A percentile compares a stretch with the other conserved stretches of the same genome.
These are phyloP conservation scores for Hirtodrosophila trivittata DNA, from an alignment of 2,888 invertebrate species.

Conservation along the genomic window DNA sequence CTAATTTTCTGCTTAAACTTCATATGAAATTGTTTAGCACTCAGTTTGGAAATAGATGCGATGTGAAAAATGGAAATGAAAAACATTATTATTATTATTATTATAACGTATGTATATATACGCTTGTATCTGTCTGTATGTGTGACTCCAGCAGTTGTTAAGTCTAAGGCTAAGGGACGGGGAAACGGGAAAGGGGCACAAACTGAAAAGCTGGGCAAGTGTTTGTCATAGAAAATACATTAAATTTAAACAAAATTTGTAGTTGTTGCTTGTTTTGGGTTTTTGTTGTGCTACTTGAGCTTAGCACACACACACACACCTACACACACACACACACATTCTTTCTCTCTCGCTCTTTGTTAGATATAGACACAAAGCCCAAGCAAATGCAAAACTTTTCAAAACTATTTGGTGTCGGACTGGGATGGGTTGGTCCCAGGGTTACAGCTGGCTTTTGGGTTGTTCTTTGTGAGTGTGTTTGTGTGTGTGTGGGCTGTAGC, in stretches of 20 bases:
- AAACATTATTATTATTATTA: slow-evolving; percentile 60
- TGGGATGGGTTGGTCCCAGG: slow-evolving; percentile 37
- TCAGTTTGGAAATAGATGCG: slow-evolving; percentile 52
- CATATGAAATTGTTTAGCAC: slow-evolving; percentile 73
- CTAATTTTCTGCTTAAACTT: slow-evolving; percentile 75
- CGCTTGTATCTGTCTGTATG: slow-evolving; percentile 15
- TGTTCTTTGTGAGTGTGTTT: not conserved
- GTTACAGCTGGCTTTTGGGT: slow-evolving; percentile 25
- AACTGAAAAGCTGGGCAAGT: slow-evolving; percentile 41
- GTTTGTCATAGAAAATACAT: slow-evolving; percentile 81
- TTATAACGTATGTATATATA: slow-evolving; percentile 30
- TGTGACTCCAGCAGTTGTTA: not conserved
- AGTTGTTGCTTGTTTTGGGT: slow-evolving; percentile 45
- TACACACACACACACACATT: slow-evolving; percentile 25
- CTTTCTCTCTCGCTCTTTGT: slow-evolving; percentile 9
- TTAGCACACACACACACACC: slow-evolving; percentile 58
- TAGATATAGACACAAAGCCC: slow-evolving; percentile 51
- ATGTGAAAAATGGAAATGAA: slow-evolving; percentile 57
- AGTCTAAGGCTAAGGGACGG: slow-evolving; percentile 9
- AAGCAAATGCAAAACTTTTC: slow-evolving; percentile 75
- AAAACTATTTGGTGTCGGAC: slow-evolving; percentile 69
- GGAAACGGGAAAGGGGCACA: too few species aligned
- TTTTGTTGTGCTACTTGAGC: slow-evolving; percentile 70
- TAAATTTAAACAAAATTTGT: slow-evolving; percentile 78
- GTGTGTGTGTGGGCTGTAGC: slow-evolving; percentile 38